A percentile compares a stretch with the other conserved stretches of the same genome.
These are phyloP conservation scores for Serripes groenlandicus DNA, from an alignment of 2,888 invertebrate species.

Conservation along the genomic window DNA sequence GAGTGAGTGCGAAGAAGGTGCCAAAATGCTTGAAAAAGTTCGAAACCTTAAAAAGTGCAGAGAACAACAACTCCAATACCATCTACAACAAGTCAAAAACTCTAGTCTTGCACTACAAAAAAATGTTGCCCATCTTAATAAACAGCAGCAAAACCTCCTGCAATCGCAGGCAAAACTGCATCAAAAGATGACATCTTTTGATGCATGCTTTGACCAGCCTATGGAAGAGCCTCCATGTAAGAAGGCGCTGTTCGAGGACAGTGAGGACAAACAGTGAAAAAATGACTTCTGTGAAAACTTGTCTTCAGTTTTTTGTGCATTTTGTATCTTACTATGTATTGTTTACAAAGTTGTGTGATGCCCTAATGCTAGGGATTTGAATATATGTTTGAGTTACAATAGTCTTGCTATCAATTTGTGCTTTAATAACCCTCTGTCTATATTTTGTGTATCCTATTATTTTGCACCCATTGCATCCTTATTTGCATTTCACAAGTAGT, in stretches of 20 bases:
- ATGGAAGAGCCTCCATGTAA: conserved; percentile 17
- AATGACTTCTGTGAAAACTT: conserved; percentile 6
- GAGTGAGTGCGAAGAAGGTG: background rate
- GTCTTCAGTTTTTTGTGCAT: conserved; percentile 5
- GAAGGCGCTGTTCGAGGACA: conserved; percentile 2
- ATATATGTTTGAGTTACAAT: background rate
- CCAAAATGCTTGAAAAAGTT: conserved; percentile 4
- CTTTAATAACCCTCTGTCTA: background rate
- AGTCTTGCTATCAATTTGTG: background rate
- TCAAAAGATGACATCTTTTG: background rate
- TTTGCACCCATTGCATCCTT: conserved; percentile 1
- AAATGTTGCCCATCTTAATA: background rate
- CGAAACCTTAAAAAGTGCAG: background rate
- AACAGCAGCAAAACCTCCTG: background rate
- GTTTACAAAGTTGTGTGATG: too few species aligned
- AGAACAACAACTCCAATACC: conserved; percentile 8
- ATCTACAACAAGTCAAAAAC: background rate
- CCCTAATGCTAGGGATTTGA: too few species aligned
- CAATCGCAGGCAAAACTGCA: conserved; percentile 1
- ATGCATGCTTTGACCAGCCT: background rate
- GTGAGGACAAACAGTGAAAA: background rate
- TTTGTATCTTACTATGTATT: background rate
- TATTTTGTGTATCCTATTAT: background rate
- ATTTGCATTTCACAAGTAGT: background rate
- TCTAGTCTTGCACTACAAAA: conserved; percentile 1